phyloP scores from a whole-genome alignment of 2,113 vertebrate genomes.

The Sinocyclocheilus grahami region DNA sequence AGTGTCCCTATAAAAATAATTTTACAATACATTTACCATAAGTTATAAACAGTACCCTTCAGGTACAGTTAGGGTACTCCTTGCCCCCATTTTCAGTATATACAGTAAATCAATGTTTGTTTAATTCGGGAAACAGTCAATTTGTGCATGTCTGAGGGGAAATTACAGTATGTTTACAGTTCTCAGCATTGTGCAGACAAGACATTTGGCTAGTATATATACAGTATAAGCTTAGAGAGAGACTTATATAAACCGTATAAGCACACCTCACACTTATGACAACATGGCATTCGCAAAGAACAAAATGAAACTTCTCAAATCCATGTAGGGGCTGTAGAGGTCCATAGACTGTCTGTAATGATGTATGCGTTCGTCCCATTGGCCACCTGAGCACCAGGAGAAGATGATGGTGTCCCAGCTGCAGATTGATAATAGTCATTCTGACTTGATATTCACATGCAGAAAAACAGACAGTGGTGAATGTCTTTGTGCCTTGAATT shows the following conservation, averaged over 20 bases:
- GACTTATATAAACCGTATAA: neutral
- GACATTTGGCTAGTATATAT: neutral
- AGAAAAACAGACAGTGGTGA: neutral
- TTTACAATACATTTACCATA: neutral
- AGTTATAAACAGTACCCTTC: neutral
- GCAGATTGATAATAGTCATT: slow-evolving; percentile 44
- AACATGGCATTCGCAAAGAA: neutral
- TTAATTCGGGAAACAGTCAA: neutral
- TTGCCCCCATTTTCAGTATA: neutral
- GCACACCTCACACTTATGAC: neutral
- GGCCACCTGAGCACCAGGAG: slow-evolving; percentile 48
- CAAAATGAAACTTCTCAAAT: slow-evolving; percentile 19
- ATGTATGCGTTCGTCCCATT: slow-evolving; percentile 32
- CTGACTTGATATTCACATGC: slow-evolving; percentile 31
- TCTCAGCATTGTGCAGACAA: neutral
- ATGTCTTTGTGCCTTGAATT: neutral
- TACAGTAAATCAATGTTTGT: neutral
- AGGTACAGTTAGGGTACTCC: no score
- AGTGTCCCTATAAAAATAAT: neutral
- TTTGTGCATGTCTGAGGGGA: neutral
- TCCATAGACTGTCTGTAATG: slow-evolving; percentile 34
- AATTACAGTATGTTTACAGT: neutral
- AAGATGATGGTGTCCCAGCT: slow-evolving; percentile 49
- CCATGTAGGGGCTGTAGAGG: neutral
- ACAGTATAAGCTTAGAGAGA: neutral